These are phyloP conservation scores for Leptinotarsa undecemlineata DNA, from an alignment of 1,140 invertebrate species.

Conservation along the genomic window DNA sequence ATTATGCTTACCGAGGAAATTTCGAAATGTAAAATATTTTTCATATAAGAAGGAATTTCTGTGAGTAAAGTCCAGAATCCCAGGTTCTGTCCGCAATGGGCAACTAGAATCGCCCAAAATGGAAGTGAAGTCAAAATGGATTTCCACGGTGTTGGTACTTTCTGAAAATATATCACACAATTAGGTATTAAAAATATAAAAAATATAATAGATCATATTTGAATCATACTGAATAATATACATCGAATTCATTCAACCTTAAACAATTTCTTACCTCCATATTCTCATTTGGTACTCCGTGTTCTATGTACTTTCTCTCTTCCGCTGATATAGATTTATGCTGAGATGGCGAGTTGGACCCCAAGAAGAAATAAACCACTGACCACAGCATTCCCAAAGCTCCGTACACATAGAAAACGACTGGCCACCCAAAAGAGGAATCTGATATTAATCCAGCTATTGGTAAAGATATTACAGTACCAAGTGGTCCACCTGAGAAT, in stretches of 20 bases:
- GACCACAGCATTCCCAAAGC: constrained; percentile 65
- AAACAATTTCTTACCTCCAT: background rate
- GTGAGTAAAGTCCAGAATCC: constrained; percentile 90
- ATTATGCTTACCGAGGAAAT: constrained; percentile 55
- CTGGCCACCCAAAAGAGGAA: constrained; percentile 72
- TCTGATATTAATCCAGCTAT: constrained; percentile 68
- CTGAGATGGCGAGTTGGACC: constrained; percentile 67
- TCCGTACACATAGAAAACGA: constrained; percentile 79
- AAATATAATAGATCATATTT: too few species aligned
- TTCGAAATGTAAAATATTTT: constrained; percentile 76
- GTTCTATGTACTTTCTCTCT: constrained; percentile 68
- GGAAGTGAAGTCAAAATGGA: constrained; percentile 75
- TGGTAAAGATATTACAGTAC: constrained; percentile 72
- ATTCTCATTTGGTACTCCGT: constrained; percentile 18
- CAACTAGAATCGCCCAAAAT: constrained; percentile 79
- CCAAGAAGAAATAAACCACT: constrained; percentile 64
- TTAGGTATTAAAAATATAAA: too few species aligned
- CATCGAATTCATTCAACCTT: background rate
- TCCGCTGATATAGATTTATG: constrained; percentile 62
- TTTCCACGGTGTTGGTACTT: constrained; percentile 69
- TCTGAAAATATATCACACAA: constrained; percentile 19
- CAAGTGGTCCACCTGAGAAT: constrained; percentile 65
- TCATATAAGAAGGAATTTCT: constrained; percentile 88
- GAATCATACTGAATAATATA: too few species aligned
- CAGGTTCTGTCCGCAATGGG: constrained; percentile 88